Evolutionary conservation across 2,797 vertebrate genomes (phyloP).

Genomic region (Australoheros facetus): DNA sequence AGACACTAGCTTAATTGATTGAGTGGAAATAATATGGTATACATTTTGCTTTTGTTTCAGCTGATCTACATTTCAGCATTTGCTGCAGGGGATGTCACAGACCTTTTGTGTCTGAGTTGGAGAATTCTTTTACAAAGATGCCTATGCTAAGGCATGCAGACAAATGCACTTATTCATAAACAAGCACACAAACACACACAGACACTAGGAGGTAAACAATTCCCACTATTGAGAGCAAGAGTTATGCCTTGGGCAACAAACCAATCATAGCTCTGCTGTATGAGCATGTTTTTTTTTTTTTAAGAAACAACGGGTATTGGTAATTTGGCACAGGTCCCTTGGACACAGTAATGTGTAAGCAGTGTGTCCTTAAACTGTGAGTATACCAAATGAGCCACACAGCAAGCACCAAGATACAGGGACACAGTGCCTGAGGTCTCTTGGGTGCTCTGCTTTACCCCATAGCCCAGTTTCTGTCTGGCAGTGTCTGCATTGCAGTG

Average conservation of each 20-base stretch:
- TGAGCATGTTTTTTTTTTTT: constrained; percentile 62
- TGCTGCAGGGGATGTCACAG: constrained; percentile 66
- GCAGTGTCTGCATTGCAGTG: constrained; percentile 56
- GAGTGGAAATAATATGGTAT: constrained; percentile 75
- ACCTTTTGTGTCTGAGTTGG: constrained; percentile 48
- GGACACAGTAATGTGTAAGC: constrained; percentile 58
- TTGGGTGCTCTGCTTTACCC: constrained; percentile 65
- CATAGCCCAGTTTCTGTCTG: constrained; percentile 61
- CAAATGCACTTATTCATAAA: constrained; percentile 57
- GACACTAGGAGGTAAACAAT: constrained; percentile 73
- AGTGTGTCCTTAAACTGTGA: constrained; percentile 66
- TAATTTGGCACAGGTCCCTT: constrained; percentile 71
- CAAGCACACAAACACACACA: constrained; percentile 56
- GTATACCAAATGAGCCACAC: constrained; percentile 63
- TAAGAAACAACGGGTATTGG: constrained; percentile 74
- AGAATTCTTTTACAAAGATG: constrained; percentile 47
- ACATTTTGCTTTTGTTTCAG: constrained; percentile 72
- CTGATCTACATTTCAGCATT: constrained; percentile 72
- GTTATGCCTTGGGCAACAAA: constrained; percentile 74
- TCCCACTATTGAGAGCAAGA: constrained; percentile 66
- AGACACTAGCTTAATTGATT: constrained; percentile 73
- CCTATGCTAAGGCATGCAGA: constrained; percentile 45
- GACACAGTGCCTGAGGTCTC: constrained; percentile 63
- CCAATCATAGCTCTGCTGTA: constrained; percentile 72
- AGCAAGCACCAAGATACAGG: constrained; percentile 48